Evolutionary conservation across 1,140 invertebrate species (phyloP).

Genomic region (Trachymyrmex septentrionalis): DNA sequence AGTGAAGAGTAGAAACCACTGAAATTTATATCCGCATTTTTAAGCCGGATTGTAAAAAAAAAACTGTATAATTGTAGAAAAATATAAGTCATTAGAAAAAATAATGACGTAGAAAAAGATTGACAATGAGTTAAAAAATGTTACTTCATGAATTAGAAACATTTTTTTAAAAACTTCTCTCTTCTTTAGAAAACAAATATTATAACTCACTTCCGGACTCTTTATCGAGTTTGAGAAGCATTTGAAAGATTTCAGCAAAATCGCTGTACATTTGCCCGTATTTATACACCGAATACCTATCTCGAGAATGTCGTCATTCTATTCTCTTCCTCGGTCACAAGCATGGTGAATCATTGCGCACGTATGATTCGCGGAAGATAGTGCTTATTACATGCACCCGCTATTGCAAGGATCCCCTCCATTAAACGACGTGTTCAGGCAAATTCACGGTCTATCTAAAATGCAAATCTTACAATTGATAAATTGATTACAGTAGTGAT

Average conservation of each 20-base stretch:
- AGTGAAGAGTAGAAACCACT: not conserved
- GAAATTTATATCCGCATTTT: conserved; percentile 5
- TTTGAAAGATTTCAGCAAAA: conserved; percentile 26
- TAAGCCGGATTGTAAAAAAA: not conserved
- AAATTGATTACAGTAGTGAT: conserved; percentile 14
- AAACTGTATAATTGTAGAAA: not conserved
- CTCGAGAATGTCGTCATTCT: conserved; percentile 33
- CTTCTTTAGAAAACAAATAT: not conserved
- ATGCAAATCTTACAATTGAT: conserved; percentile 43
- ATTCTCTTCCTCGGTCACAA: not conserved
- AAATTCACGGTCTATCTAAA: conserved; percentile 44
- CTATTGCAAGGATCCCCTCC: conserved; percentile 3
- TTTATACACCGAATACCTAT: conserved; percentile 43
- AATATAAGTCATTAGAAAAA: not conserved
- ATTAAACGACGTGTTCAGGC: conserved; percentile 9
- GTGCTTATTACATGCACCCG: conserved; percentile 21
- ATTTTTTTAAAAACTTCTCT: not conserved
- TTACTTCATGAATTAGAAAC: not conserved
- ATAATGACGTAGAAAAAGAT: not conserved
- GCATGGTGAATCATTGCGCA: conserved; percentile 33
- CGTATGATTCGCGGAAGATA: conserved; percentile 34
- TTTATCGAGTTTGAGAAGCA: conserved; percentile 12
- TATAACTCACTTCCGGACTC: not conserved
- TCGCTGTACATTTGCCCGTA: conserved; percentile 17
- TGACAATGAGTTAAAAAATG: not conserved